Percentiles rank a stretch among this genome's conserved stretches.
Evolutionary conservation across 2,888 invertebrate genomes (phyloP).

Genomic region (Desoria tigrina): DNA sequence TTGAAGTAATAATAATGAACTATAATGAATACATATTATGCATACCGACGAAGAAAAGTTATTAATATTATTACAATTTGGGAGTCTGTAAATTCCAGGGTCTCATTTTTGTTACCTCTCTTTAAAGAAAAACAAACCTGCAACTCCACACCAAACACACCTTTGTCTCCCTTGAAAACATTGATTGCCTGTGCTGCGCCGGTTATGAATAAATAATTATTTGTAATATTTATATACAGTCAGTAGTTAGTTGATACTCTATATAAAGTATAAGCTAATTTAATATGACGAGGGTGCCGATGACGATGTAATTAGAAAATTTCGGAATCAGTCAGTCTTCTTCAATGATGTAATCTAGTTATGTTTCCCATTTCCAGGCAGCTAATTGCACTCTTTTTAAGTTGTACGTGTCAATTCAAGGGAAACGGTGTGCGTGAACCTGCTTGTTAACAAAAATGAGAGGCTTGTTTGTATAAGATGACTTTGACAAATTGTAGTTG

Average conservation of each 20-base stretch:
- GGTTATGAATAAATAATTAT: too few relatives aligned
- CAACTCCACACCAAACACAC: too few relatives aligned
- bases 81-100: slow-evolving; percentile 2
- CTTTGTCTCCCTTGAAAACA: slow-evolving; percentile 8
- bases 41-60: background rate
- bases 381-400: background rate
- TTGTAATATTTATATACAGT: too few relatives aligned
- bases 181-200: too few relatives aligned
- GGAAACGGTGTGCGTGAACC: background rate
- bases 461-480: background rate
- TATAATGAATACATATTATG: slow-evolving; percentile 7
- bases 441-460: slow-evolving; percentile 11
- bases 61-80: slow-evolving; percentile 1
- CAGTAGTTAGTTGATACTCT: too few relatives aligned
- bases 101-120: slow-evolving; percentile 10
- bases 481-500: background rate
- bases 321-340: too few relatives aligned
- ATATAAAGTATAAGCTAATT: background rate
- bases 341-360: background rate
- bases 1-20: slow-evolving; percentile 35
- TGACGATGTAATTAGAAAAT: background rate
- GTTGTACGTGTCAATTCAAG: background rate
- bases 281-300: background rate
- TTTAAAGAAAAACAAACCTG: too few relatives aligned
- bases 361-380: background rate